Evolutionary conservation across 1,140 invertebrate genomes (phyloP).

Genomic region (Drosophila oshimai): DNA sequence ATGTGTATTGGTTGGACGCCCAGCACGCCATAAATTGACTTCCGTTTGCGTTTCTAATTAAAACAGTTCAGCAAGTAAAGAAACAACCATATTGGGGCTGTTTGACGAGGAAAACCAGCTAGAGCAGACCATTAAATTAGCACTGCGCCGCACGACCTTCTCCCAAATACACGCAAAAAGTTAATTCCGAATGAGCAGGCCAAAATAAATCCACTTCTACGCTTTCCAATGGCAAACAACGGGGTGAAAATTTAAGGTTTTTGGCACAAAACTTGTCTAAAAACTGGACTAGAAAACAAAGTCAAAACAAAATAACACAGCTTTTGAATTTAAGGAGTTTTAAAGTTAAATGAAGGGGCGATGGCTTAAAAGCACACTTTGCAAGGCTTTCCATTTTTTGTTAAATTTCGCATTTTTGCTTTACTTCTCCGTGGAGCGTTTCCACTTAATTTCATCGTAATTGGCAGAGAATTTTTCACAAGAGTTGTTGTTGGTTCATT

Average conservation of each 20-base stretch:
- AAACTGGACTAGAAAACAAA: background rate
- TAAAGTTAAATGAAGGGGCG: background rate
- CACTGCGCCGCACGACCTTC: conserved; percentile 20
- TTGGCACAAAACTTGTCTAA: background rate
- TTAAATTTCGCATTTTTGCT: background rate
- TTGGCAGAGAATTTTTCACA: conserved; percentile 19
- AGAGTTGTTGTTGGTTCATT: conserved; percentile 43
- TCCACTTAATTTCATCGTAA: conserved; percentile 50
- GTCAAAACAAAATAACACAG: too few species aligned
- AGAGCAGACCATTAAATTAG: conserved; percentile 6
- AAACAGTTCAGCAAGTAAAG: conserved; percentile 24
- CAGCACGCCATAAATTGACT: conserved; percentile 59
- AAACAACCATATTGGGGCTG: conserved; percentile 14
- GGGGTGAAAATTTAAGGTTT: background rate
- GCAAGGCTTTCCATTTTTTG: background rate
- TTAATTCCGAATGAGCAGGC: conserved; percentile 17
- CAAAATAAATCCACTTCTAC: conserved; percentile 1
- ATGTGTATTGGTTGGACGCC: conserved; percentile 15
- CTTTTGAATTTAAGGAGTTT: background rate
- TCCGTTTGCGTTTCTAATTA: conserved; percentile 68
- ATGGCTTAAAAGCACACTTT: background rate
- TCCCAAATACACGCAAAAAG: conserved; percentile 1
- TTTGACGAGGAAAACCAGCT: background rate
- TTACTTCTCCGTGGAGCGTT: conserved; percentile 5
- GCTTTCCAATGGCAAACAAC: background rate